These are phyloP conservation scores for Agriotes lineatus DNA, from an alignment of 2,888 invertebrate species.

Conservation along the genomic window DNA sequence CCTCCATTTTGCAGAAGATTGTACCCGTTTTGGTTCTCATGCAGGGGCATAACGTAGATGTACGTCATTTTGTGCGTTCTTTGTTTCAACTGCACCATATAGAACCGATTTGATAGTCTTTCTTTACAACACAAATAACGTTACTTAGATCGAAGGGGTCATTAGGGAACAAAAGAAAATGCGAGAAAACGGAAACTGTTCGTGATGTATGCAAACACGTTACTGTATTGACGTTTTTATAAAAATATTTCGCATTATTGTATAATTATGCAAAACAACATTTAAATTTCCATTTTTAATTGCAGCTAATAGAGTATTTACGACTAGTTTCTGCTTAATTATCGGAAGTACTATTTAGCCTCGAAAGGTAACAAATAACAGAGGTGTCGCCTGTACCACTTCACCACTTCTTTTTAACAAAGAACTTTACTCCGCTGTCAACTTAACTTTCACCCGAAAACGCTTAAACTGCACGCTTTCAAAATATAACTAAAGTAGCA, in stretches of 20 bases:
- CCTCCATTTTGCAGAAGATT: constrained; percentile 62
- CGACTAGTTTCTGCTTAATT: not conserved
- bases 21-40: constrained; percentile 62
- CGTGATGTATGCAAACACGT: constrained; percentile 13
- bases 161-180: constrained; percentile 2
- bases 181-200: constrained; percentile 16
- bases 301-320: not conserved
- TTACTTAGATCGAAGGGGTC: not conserved
- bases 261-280: constrained; percentile 9
- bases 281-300: constrained; percentile 29
- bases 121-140: not conserved
- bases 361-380: too few relatives aligned
- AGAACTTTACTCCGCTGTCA: too few relatives aligned
- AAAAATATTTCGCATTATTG: constrained; percentile 4
- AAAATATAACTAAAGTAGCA: not conserved
- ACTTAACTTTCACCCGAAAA: too few relatives aligned
- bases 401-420: too few relatives aligned
- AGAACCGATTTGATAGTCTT: not conserved
- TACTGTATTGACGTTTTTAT: constrained; percentile 2
- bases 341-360: not conserved
- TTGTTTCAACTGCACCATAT: constrained; percentile 38
- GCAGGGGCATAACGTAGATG: constrained; percentile 65
- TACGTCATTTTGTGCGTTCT: constrained; percentile 62
- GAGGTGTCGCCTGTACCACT: too few relatives aligned
- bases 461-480: too few relatives aligned